These are phyloP conservation scores for Stylophora pistillata DNA, from an alignment of 64 coral and sea anemone species.

Conservation along the genomic window DNA sequence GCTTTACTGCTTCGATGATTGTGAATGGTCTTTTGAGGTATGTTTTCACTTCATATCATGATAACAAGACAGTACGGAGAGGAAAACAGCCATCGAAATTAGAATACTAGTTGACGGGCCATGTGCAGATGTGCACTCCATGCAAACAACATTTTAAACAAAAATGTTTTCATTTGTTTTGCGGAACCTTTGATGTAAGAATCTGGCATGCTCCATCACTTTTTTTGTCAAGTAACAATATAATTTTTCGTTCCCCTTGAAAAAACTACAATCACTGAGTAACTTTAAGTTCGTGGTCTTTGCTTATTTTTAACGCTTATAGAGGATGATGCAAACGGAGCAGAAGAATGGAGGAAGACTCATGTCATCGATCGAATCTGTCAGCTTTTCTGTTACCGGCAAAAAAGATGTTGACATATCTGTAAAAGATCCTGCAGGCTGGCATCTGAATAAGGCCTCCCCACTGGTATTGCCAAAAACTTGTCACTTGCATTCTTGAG, in stretches of 20 bases:
- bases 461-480: neutral
- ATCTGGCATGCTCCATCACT: neutral
- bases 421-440: slow-evolving; percentile 1
- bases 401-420: neutral
- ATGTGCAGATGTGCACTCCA: too few species aligned
- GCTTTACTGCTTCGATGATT: slow-evolving; percentile 46
- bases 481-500: neutral
- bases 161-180: too few species aligned
- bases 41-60: neutral
- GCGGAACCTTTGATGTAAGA: neutral
- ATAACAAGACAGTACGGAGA: too few species aligned
- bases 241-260: neutral
- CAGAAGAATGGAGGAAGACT: neutral
- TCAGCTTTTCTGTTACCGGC: slow-evolving; percentile 7
- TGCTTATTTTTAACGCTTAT: neutral
- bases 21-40: slow-evolving; percentile 35
- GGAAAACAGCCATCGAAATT: too few species aligned
- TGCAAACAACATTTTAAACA: too few species aligned
- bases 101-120: too few species aligned
- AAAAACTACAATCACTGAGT: neutral
- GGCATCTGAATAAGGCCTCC: slow-evolving; percentile 2
- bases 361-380: slow-evolving; percentile 20
- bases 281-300: neutral
- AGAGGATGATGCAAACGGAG: neutral
- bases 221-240: neutral